phyloP scores from a whole-genome alignment of 2,113 vertebrate genomes.

The Cercopithecus mona region DNA sequence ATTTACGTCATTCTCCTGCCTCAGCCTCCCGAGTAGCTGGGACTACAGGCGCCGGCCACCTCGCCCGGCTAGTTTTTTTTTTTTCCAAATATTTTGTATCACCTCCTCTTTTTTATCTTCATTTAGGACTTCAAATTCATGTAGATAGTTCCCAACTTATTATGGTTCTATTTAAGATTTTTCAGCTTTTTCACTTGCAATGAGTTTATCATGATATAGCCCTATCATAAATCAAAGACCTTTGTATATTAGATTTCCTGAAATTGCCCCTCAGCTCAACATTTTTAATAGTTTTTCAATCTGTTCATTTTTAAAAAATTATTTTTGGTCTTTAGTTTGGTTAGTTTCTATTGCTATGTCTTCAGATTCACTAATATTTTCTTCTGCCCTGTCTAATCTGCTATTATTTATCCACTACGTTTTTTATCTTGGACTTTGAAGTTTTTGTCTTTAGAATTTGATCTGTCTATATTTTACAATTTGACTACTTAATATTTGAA shows the following conservation, averaged over 20 bases:
- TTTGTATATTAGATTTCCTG: background rate
- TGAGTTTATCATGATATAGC: background rate
- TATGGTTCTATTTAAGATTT: background rate
- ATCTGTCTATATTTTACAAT: background rate
- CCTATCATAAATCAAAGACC: background rate
- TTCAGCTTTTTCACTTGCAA: background rate
- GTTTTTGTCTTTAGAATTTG: background rate
- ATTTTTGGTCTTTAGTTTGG: background rate
- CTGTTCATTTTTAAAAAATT: background rate
- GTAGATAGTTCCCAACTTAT: background rate
- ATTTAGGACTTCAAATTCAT: background rate
- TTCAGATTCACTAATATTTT: constrained; percentile 11
- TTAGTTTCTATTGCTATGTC: background rate
- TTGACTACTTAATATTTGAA: background rate
- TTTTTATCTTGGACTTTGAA: background rate
- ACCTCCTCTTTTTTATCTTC: background rate
- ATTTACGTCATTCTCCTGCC: too few species aligned
- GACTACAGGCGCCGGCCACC: too few species aligned
- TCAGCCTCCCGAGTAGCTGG: too few species aligned
- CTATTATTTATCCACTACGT: background rate
- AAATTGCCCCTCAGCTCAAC: background rate
- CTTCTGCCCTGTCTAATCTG: background rate
- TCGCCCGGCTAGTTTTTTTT: too few species aligned
- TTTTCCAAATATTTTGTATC: background rate
- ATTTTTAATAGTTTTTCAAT: background rate